phyloP scores from a whole-genome alignment of 2,888 invertebrate species.

The Cerastis rubricosa region DNA sequence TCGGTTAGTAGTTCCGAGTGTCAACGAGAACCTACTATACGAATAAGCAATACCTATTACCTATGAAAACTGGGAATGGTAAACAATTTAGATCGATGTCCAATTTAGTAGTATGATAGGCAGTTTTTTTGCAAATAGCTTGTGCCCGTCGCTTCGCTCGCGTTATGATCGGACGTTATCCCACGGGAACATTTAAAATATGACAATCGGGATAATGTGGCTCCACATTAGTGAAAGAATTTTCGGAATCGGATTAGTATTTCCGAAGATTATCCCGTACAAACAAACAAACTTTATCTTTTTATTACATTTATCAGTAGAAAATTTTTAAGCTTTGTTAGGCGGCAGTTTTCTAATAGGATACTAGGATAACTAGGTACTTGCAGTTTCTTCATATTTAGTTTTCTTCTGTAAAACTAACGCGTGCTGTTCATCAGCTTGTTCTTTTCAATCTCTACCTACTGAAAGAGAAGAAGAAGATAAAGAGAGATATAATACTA shows the following conservation, averaged over 20 bases:
- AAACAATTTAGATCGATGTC: background rate
- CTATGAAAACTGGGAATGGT: background rate
- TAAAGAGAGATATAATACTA: no score
- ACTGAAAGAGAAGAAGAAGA: no score
- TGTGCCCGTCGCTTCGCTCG: background rate
- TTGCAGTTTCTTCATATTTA: background rate
- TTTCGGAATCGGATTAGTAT: background rate
- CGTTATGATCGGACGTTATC: background rate
- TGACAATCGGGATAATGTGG: background rate
- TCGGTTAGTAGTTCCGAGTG: background rate
- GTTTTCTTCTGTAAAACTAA: background rate
- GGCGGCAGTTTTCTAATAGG: background rate
- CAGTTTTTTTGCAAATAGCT: background rate
- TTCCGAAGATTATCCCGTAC: background rate
- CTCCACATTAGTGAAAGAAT: background rate
- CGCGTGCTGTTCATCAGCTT: background rate
- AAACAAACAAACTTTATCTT: background rate
- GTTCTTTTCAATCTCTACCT: slow-evolving; percentile 3
- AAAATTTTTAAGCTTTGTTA: no score
- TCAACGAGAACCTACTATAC: background rate
- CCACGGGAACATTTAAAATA: background rate
- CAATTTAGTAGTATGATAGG: background rate
- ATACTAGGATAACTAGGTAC: background rate
- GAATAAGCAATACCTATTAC: background rate
- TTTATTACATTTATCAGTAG: background rate